Conservation (phyloP, 2,888 invertebrate genomes). For the Drosophila conformis region DNA sequence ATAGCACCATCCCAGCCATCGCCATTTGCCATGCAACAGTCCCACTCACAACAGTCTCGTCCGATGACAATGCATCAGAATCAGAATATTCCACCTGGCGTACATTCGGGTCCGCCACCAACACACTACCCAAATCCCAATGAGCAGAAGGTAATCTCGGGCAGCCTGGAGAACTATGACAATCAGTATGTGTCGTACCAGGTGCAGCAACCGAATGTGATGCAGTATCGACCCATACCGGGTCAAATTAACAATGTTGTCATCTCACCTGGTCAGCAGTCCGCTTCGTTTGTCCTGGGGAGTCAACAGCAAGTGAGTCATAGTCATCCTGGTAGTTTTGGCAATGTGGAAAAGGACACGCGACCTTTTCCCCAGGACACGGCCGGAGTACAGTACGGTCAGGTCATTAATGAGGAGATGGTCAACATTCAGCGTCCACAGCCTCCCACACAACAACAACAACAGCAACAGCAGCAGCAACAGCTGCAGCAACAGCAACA, state of each 20-base stretch:
- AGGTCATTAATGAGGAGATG: conserved; percentile 82
- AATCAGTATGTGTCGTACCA: conserved; percentile 85
- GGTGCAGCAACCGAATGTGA: conserved; percentile 84
- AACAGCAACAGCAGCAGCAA: neutral
- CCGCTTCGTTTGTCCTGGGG: conserved; percentile 88
- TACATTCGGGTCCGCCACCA: conserved; percentile 1
- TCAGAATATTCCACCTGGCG: neutral
- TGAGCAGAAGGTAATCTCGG: conserved; percentile 63
- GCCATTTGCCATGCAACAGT: conserved; percentile 79
- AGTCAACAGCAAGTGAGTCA: conserved; percentile 87
- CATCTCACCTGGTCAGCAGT: conserved; percentile 88
- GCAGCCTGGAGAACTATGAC: conserved; percentile 72
- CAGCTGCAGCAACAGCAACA: conserved; percentile 1
- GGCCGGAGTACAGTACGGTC: conserved; percentile 81
- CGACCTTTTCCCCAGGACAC: conserved; percentile 84
- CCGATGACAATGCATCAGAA: conserved; percentile 8
- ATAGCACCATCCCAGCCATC: conserved; percentile 82
- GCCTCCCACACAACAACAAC: conserved; percentile 19
- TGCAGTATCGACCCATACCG: conserved; percentile 85
- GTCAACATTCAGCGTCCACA: conserved; percentile 66
- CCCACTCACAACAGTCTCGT: conserved; percentile 13
- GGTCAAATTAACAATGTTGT: conserved; percentile 88
- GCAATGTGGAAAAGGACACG: conserved; percentile 85
- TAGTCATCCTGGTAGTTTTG: conserved; percentile 84
- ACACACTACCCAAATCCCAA: conserved; percentile 5